phyloP scores from a whole-genome alignment of 2,888 invertebrate species.

The Serrognathus titanus region DNA sequence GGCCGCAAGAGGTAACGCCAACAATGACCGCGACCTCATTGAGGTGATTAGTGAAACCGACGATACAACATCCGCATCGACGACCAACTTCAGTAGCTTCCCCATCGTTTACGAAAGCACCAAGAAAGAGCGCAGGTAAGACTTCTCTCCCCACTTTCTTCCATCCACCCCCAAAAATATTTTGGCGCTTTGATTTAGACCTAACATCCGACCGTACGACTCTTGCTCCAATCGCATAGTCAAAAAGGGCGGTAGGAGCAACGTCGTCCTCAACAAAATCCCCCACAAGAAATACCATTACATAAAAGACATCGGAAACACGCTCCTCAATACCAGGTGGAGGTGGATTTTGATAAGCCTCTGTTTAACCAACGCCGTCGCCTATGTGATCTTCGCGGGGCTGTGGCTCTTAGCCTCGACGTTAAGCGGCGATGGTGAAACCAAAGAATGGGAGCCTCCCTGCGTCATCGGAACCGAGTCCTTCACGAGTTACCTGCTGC shows the following conservation, averaged over 20 bases:
- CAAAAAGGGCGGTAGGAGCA: constrained; percentile 44
- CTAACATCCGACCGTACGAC: constrained; percentile 11
- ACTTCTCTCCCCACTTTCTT: too few species aligned
- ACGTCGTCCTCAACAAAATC: constrained; percentile 16
- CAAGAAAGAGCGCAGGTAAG: constrained; percentile 13
- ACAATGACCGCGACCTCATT: constrained; percentile 15
- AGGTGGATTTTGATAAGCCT: constrained; percentile 59
- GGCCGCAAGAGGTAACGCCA: background rate
- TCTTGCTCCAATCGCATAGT: constrained; percentile 45
- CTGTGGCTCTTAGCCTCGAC: constrained; percentile 24
- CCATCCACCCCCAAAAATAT: too few species aligned
- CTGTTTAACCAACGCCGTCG: constrained; percentile 34
- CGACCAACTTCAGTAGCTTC: background rate
- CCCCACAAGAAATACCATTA: constrained; percentile 35
- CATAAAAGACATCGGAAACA: constrained; percentile 57
- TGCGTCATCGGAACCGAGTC: constrained; percentile 36
- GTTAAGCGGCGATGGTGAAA: constrained; percentile 18
- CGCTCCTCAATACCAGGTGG: constrained; percentile 71
- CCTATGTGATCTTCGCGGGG: constrained; percentile 25
- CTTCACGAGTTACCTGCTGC: constrained; percentile 37
- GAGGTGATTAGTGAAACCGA: constrained; percentile 11
- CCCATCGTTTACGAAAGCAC: background rate
- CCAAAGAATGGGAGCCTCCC: constrained; percentile 11
- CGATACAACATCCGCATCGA: background rate
- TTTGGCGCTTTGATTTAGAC: background rate